Evolutionary conservation across 37 sponge, comb jelly and placozoan species (phyloP).

Genomic region (Spongilla lacustris): DNA sequence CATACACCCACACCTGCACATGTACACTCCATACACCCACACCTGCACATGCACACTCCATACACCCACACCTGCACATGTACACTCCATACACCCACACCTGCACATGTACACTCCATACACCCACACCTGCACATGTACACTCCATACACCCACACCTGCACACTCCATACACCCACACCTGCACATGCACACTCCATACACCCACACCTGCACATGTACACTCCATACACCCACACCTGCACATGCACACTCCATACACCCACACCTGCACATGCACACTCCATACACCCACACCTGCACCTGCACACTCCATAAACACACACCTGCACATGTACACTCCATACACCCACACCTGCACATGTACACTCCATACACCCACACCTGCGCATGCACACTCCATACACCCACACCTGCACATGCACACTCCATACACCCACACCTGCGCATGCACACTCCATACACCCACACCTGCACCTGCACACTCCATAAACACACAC

Average conservation of each 20-base stretch:
- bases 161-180: slow-evolving; percentile 88
- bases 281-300: slow-evolving; percentile 73
- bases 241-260: too few relatives aligned
- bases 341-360: not conserved
- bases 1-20: not conserved
- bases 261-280: slow-evolving; percentile 46
- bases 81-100: not conserved
- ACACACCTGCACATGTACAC: too few relatives aligned
- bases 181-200: too few relatives aligned
- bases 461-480: slow-evolving; percentile 11
- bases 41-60: slow-evolving; percentile 83
- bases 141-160: not conserved
- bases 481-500: too few relatives aligned
- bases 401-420: not conserved
- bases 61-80: too few relatives aligned
- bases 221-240: slow-evolving; percentile 99
- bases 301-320: slow-evolving; percentile 93
- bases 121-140: too few relatives aligned
- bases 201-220: slow-evolving; percentile 11
- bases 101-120: slow-evolving; percentile 86
- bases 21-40: slow-evolving; percentile 88
- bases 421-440: slow-evolving; percentile 97
- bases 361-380: slow-evolving; percentile 94
- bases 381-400: too few relatives aligned
- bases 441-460: too few relatives aligned